These are phyloP conservation scores for Esox lucius DNA, from an alignment of 2,797 vertebrate species.

Conservation along the genomic window DNA sequence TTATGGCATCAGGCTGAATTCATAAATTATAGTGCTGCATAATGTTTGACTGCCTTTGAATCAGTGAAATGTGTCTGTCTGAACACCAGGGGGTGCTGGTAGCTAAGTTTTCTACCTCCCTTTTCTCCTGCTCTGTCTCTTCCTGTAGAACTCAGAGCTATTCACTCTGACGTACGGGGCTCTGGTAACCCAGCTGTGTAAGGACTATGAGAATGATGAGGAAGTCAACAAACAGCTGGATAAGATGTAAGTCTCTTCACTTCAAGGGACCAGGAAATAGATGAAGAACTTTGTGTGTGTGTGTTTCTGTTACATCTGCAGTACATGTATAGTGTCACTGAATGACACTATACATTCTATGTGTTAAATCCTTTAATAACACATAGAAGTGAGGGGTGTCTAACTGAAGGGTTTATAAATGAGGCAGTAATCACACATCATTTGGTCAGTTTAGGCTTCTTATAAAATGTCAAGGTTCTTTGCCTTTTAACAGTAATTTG, in stretches of 20 bases:
- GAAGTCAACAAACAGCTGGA: slow-evolving; percentile 99
- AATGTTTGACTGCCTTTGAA: slow-evolving; percentile 23
- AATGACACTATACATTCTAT: no score
- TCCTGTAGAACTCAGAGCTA: slow-evolving; percentile 90
- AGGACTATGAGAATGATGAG: slow-evolving; percentile 98
- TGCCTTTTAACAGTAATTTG: slow-evolving; percentile 12
- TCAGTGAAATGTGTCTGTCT: not conserved
- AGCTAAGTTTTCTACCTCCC: not conserved
- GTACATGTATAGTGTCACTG: no score
- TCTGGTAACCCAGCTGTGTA: slow-evolving; percentile 96
- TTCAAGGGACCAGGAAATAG: not conserved
- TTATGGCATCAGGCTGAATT: not conserved
- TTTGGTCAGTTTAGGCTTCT: slow-evolving; percentile 21
- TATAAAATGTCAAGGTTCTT: not conserved
- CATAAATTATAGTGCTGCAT: not conserved
- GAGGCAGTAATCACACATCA: slow-evolving; percentile 20
- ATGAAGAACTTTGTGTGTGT: not conserved
- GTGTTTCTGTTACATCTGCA: not conserved
- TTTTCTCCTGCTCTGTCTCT: slow-evolving; percentile 6
- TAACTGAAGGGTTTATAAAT: slow-evolving; percentile 8
- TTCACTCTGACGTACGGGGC: slow-evolving; percentile 97
- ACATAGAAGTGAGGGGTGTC: not conserved
- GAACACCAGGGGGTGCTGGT: not conserved
- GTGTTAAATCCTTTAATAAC: not conserved
- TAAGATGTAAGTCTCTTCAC: slow-evolving; percentile 87